Evolutionary conservation across 2,113 vertebrate genomes (phyloP), one percentile per base, ranked within the genome.

Genomic region (Clarias macrocephalus): DNA sequence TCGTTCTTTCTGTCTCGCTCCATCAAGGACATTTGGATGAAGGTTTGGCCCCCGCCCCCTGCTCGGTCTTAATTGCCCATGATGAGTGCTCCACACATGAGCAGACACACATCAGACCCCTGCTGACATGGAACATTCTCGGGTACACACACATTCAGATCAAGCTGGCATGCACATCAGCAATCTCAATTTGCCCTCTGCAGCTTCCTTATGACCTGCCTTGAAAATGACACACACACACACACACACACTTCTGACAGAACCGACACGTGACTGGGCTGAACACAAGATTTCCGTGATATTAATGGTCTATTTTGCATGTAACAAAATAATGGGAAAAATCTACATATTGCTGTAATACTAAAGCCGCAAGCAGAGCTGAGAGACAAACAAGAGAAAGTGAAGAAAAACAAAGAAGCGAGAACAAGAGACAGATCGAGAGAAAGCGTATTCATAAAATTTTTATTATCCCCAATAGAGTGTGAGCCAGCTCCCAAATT

Each of bases 31-130:
- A 89, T 68, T 80, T 84, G 80, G 59, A 76, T 83, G 60, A 88
- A 66, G 89, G 91, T 92, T 92, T 89, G 90, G 87, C 90, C 81
- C 90, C 92, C 92, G 91, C 91, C 92, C 92, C 91, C 94, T 93
- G 91, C 92, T 92, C 85, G 90, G 91, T 93, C 92, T 92, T 95
- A 94, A 95, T 95, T 95, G 93, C 91, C 92, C 93, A 94, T 94
- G 94, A 94, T 95, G 93, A 94, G 93, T 94, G 93, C 93, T 94
- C 93, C 92, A 94, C 94, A 95, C 93, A 92, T 93, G 93, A 94
- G 93, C 93, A 94, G 92, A 91, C 93, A 93, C 91, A 91, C 93
- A 95, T 94, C 94, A 95, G 94, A 93, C 91, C 90, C 94, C 93
- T 89, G 80, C 93, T 91, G 93, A 88, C 92, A 93, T 80, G 77